Evolutionary conservation across 2,797 vertebrate species (phyloP), one percentile per base, ranked within the genome.

Genomic region (Molossus molossus): DNA sequence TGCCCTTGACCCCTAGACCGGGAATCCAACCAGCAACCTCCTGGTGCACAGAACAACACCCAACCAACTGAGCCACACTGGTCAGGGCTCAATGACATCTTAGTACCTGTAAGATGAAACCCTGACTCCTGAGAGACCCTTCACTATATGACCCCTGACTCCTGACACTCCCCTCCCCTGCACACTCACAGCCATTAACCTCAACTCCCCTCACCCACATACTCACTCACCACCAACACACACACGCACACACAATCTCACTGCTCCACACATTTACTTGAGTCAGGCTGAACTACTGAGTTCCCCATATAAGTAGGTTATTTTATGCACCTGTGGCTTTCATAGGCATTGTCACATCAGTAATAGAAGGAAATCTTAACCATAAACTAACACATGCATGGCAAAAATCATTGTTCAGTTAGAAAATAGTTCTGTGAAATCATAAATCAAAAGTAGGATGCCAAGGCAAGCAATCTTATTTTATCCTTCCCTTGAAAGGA

Each of bases 391-490:
- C 60, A 88, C 12, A 23, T 6, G 20, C 20, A 18, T 60, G 65
- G 45, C 57, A 72, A 72, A 80, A 40, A 55, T 64, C 55, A 58
- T n/a, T 48, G 48, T 81, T 33, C 77, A 75, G 21, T 37, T 17
- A 82, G 48, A 89, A 94, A 76, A 67, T 58, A 72, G 12, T 60
- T 29, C 53, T 79, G 29, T 64, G 57, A 84, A 75, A 64, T 76
- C 53, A 65, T 55, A 65, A 65, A 57, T 57, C 81, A 76, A 64
- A 90, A 45, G 45, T 25, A 91, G 70, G 60, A 84, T 76, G 70
- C 27, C 40, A 33, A 70, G 33, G 75, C 33, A 20, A 57, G 81
- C 13, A 45, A 50, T 27, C 45, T 73, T 37, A 65, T 45, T 48
- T 60, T 73, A 29, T 57, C 70, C 29, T 85, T 85, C 27, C 21